Evolutionary conservation across 2,113 vertebrate genomes (phyloP).

Genomic region (Rhea pennata): DNA sequence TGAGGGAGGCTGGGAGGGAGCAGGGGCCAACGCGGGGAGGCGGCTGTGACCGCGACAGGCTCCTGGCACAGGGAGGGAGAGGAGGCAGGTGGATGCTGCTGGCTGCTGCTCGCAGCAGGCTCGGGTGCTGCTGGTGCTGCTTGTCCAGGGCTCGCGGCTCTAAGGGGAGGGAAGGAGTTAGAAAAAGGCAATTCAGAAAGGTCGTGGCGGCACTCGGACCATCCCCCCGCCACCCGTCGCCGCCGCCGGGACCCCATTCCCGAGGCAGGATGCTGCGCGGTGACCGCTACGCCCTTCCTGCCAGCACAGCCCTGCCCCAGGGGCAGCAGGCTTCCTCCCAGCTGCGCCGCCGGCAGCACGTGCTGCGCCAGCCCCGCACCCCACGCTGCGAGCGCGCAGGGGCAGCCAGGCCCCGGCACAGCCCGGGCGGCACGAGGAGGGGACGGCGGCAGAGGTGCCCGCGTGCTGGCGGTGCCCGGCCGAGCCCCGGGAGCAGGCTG

Average conservation of each 20-base stretch:
- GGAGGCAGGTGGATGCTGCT: conserved; percentile 75
- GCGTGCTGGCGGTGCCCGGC: too few species aligned
- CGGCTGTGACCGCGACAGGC: conserved; percentile 55
- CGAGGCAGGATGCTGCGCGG: too few species aligned
- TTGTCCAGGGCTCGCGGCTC: conserved; percentile 87
- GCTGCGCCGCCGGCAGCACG: too few species aligned
- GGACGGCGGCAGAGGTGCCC: too few species aligned
- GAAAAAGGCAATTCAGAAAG: not conserved
- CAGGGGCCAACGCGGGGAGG: conserved; percentile 73
- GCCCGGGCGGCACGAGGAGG: too few species aligned
- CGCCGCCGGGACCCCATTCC: not conserved
- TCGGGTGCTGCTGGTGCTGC: conserved; percentile 82
- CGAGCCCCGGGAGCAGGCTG: too few species aligned
- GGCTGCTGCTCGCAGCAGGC: conserved; percentile 76
- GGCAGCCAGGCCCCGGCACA: too few species aligned
- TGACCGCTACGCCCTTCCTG: not conserved
- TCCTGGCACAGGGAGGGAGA: conserved; percentile 50
- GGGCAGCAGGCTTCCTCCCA: too few species aligned
- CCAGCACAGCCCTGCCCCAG: too few species aligned
- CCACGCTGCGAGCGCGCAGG: not conserved
- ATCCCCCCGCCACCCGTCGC: too few species aligned
- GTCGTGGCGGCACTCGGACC: not conserved
- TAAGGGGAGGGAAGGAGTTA: conserved; percentile 54
- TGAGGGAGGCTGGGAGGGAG: conserved; percentile 78
- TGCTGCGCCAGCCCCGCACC: too few species aligned